Conservation (phyloP, 2,888 invertebrate species). For the Drosophila incognita region DNA sequence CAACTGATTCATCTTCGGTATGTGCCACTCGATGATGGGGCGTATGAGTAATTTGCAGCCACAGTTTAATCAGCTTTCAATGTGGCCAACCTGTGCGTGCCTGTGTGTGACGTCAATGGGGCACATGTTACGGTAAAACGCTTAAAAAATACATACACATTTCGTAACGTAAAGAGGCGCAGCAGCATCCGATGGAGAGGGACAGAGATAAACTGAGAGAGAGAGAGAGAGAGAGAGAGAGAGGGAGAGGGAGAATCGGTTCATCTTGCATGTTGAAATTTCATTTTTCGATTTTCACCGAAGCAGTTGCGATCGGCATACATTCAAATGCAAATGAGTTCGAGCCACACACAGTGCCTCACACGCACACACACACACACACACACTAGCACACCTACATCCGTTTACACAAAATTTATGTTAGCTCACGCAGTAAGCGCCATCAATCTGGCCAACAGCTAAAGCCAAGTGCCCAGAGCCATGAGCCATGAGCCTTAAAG, state of each 20-base stretch:
- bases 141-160: slow-evolving; percentile 39
- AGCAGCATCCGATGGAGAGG: slow-evolving; percentile 42
- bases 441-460: slow-evolving; percentile 51
- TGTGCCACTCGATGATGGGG: slow-evolving; percentile 35
- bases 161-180: slow-evolving; percentile 67
- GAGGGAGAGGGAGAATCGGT: slow-evolving; percentile 27
- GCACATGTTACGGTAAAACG: slow-evolving; percentile 58
- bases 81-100: slow-evolving; percentile 8
- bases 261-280: slow-evolving; percentile 57
- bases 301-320: slow-evolving; percentile 44
- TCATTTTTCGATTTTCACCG: slow-evolving; percentile 69
- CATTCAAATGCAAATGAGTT: slow-evolving; percentile 68
- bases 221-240: slow-evolving; percentile 44
- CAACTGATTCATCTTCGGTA: slow-evolving; percentile 64
- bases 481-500: slow-evolving; percentile 20
- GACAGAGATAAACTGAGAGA: background rate
- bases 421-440: slow-evolving; percentile 61
- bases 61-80: slow-evolving; percentile 62
- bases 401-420: slow-evolving; percentile 68
- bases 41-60: slow-evolving; percentile 67
- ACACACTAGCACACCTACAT: slow-evolving; percentile 26
- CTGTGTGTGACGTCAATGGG: slow-evolving; percentile 65
- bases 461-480: slow-evolving; percentile 26
- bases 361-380: slow-evolving; percentile 22
- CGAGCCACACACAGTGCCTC: slow-evolving; percentile 36